A percentile compares a stretch with the other conserved stretches of the same genome.
Conservation (phyloP, 2,113 vertebrate species). For the Bungarus multicinctus region DNA sequence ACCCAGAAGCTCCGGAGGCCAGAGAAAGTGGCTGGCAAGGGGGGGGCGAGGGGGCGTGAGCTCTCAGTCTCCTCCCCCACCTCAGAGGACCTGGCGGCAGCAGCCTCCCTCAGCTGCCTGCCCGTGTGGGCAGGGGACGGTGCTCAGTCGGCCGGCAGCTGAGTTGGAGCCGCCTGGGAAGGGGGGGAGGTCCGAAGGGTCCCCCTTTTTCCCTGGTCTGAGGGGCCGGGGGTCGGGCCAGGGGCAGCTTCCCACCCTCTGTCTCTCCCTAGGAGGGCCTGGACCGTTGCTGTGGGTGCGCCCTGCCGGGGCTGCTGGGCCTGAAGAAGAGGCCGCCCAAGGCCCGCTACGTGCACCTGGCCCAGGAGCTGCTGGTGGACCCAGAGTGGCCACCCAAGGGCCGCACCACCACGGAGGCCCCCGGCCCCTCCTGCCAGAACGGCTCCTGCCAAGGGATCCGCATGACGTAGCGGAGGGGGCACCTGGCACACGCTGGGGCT, state of each 20-base stretch:
- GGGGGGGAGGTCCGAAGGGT: no score
- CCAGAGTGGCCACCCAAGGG: conserved; percentile 98
- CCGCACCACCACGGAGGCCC: conserved; percentile 93
- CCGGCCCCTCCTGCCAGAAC: conserved; percentile 73
- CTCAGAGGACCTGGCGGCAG: background rate
- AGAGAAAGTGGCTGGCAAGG: background rate
- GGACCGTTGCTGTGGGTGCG: conserved; percentile 70
- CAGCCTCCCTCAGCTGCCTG: background rate
- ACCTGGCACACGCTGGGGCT: background rate
- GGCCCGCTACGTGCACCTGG: conserved; percentile 94
- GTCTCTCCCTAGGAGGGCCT: conserved; percentile 70
- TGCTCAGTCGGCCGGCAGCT: background rate
- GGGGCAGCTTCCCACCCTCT: background rate
- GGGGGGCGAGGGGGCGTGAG: accelerated
- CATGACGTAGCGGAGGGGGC: conserved; percentile 73
- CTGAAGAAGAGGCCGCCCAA: conserved; percentile 77
- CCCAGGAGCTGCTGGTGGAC: conserved; percentile 91
- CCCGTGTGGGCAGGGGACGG: background rate
- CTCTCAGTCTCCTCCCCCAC: background rate
- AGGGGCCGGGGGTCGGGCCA: background rate
- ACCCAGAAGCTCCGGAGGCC: background rate
- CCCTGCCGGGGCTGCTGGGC: conserved; percentile 74
- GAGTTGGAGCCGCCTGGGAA: background rate
- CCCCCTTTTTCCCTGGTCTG: background rate
- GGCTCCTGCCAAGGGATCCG: conserved; percentile 82